A percentile compares a stretch with the other conserved stretches of the same genome.
These are phyloP conservation scores for Drosophila rubida DNA, from an alignment of 2,888 invertebrate genomes.

Conservation along the genomic window DNA sequence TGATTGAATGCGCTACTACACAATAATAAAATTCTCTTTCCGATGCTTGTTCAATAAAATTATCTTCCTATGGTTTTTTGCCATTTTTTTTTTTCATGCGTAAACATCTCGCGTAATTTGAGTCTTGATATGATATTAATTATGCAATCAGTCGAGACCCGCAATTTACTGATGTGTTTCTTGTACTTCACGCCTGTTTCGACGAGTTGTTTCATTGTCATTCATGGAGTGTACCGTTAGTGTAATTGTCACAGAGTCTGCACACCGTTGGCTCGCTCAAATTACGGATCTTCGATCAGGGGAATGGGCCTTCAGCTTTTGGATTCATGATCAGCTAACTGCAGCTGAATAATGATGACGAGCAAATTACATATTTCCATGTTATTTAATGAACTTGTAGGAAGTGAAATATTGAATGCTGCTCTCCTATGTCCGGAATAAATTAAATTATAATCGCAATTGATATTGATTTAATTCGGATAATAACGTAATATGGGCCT, in stretches of 20 bases:
- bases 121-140: neutral
- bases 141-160: neutral
- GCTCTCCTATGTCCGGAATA: constrained; percentile 50
- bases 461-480: constrained; percentile 52
- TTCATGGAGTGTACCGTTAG: neutral
- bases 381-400: constrained; percentile 58
- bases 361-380: constrained; percentile 45
- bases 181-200: neutral
- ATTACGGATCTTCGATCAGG: constrained; percentile 38
- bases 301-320: constrained; percentile 38
- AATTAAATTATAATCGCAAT: constrained; percentile 55
- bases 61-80: too few relatives aligned
- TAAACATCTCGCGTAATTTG: neutral
- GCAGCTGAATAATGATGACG: constrained; percentile 34
- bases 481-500: constrained; percentile 44
- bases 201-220: neutral
- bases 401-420: constrained; percentile 46
- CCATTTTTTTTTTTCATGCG: too few relatives aligned
- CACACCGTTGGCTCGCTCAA: constrained; percentile 32
- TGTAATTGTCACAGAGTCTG: constrained; percentile 26
- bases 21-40: too few relatives aligned
- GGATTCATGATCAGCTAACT: constrained; percentile 56
- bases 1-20: too few relatives aligned
- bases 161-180: neutral
- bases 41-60: too few relatives aligned